Evolutionary conservation across 2,797 vertebrate genomes (phyloP), one percentile per base, ranked within the genome.

Genomic region (Antennarius maculatus): DNA sequence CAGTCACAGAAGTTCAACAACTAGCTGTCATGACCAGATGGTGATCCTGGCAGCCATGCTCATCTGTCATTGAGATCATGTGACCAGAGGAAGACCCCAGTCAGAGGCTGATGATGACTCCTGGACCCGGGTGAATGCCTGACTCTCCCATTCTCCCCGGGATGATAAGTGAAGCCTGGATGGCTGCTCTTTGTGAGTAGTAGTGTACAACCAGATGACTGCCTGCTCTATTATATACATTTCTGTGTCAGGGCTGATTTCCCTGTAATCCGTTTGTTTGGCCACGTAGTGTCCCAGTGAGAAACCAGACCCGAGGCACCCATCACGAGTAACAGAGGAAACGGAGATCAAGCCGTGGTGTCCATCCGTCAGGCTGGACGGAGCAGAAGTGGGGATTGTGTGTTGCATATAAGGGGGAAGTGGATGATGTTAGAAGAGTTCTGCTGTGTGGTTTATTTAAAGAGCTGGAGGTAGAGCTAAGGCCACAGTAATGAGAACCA

Each of bases 1-100:
- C 86, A 92, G 92, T 92, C 91, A 91, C 83, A 81, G 53, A 91
- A 90, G 81, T 89, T 91, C 87, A 92, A 91, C 90, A 92, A 86
- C 91, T 89, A 87, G 77, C 84, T 83, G 86, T 86, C 87, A 70
- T 68, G 89, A 82, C 90, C 89, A 89, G 86, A 92, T 92, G 91
- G 86, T 79, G 81, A 88, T 83, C 66, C 65, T 62, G 58, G 71
- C 77, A 46, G 70, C 66, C 70, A 2, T 28, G 80, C 82, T 89
- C 79, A 62, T 87, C 88, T 90, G 86, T 91, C 87, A 91, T 78
- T 72, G 48, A 79, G 79, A 85, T 86, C 81, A 76, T 76, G 72
- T 76, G 83, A 86, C 84, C 56, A 55, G 65, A 86, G 80, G 75
- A 79, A 67, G 61, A 77, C 58, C 50, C 18, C 14, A 31, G 77